Evolutionary conservation across 2,888 invertebrate species (phyloP).

Genomic region (Pterostichus niger): DNA sequence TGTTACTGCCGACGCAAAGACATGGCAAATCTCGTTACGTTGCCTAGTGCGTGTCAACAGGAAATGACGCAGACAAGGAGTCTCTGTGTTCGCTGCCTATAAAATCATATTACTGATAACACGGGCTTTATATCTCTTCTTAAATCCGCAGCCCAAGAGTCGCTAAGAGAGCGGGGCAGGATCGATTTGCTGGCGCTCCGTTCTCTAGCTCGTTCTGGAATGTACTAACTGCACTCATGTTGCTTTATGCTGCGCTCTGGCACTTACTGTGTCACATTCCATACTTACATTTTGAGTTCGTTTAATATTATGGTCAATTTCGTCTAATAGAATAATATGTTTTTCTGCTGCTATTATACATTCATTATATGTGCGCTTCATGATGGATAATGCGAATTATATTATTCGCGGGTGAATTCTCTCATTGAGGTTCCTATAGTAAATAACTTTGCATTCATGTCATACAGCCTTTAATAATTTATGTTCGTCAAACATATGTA

Average conservation of each 20-base stretch:
- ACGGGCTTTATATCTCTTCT: slow-evolving; percentile 45
- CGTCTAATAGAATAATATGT: too few species aligned
- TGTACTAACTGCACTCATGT: background rate
- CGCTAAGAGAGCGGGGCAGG: slow-evolving; percentile 21
- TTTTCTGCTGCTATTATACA: too few species aligned
- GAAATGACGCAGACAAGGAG: slow-evolving; percentile 65
- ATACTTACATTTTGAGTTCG: background rate
- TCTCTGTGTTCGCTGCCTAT: slow-evolving; percentile 62
- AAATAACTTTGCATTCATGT: too few species aligned
- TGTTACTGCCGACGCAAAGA: slow-evolving; percentile 59
- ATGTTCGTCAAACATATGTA: too few species aligned
- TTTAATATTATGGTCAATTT: too few species aligned
- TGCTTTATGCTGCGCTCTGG: slow-evolving; percentile 5
- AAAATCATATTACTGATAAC: slow-evolving; percentile 66
- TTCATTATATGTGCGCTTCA: too few species aligned
- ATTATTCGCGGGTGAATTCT: too few species aligned
- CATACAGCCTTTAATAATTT: too few species aligned
- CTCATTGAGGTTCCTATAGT: too few species aligned
- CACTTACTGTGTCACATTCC: slow-evolving; percentile 3
- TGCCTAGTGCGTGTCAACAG: slow-evolving; percentile 63
- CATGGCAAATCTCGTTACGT: slow-evolving; percentile 58
- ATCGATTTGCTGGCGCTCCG: background rate
- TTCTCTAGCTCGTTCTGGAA: too few species aligned
- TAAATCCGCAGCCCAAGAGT: slow-evolving; percentile 6
- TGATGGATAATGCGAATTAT: too few species aligned